Evolutionary conservation across 2,888 invertebrate species (phyloP), one percentile per base, ranked within the genome.

Genomic region (Epsilonema sp.): DNA sequence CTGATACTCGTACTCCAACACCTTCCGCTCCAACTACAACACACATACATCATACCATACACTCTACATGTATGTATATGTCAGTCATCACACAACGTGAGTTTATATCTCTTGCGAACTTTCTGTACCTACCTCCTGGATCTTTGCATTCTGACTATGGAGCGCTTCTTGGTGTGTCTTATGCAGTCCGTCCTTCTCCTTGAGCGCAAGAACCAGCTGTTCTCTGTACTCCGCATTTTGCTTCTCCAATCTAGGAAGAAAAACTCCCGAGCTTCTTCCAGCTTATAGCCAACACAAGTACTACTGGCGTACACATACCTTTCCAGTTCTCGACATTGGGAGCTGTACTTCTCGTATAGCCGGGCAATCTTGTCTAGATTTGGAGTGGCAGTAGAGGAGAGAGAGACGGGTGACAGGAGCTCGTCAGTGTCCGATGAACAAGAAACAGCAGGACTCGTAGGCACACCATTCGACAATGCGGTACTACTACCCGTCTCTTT

Each of bases 141-240:
- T 11, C n/a, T 39, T 39, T 19, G 39, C n/a, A 20, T 5, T 20
- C 8, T 39, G 39, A 8, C 20, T 20, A 5, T 20, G 16, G 31
- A 16, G 26, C 25, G 43, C 44, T 20, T 24, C 45, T 46, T 52
- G 54, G 23, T 55, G 25, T 25, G 52, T 37, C 37, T 54, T 51
- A 5, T 54, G 55, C 43, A 53, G 52, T 24, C 53, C 42, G 40
- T 56, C 57, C 2, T 55, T 38, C 22, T 56, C 56, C 3, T 55
- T 40, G 2, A 57, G 53, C 4, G 54, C 53, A 23, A 50, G 43
- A 37, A 56, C 21, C 43, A 58, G 44, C 37, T 55, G 56, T 36
- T 59, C 58, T 2, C 58, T 51, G 42, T 58, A 59, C 36, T 59
- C 56, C 0, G 49, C 45, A 38, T 55, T 56, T 46, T 57, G 55